Percentiles rank a stretch among this genome's conserved stretches.
phyloP scores from a whole-genome alignment of 2,797 vertebrate species.

The Coendou prehensilis region DNA sequence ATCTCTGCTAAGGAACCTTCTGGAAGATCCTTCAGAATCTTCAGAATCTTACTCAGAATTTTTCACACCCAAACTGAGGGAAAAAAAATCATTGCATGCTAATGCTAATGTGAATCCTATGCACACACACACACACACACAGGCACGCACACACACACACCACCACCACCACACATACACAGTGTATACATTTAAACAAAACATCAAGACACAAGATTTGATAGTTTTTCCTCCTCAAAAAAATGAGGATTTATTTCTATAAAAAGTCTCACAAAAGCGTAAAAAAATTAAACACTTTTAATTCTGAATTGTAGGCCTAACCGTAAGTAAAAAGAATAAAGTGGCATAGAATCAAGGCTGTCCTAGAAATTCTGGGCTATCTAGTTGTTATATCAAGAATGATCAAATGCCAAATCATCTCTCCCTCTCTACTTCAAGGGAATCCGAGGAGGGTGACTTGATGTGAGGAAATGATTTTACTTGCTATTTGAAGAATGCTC shows the following conservation, averaged over 20 bases:
- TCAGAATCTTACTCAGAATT: background rate
- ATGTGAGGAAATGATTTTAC: constrained; percentile 57
- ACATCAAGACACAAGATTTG: background rate
- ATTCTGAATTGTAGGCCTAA: background rate
- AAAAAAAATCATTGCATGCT: background rate
- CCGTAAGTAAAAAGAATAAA: constrained; percentile 47
- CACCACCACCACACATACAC: background rate
- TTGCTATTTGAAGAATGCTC: constrained; percentile 76
- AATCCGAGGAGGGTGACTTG: constrained; percentile 62
- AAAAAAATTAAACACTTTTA: constrained; percentile 7
- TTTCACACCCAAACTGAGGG: background rate
- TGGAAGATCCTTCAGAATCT: background rate
- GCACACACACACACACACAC: background rate
- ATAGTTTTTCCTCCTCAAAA: background rate
- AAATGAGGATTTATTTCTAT: constrained; percentile 32
- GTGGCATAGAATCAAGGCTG: background rate
- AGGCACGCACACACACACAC: background rate
- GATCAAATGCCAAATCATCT: constrained; percentile 66
- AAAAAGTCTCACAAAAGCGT: constrained; percentile 25
- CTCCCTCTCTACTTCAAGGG: constrained; percentile 48
- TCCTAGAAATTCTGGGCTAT: constrained; percentile 48
- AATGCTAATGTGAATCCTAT: background rate
- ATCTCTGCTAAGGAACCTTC: background rate
- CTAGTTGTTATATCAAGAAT: constrained; percentile 62
- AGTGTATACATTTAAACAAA: background rate